Evolutionary conservation across 2,113 vertebrate genomes (phyloP).

Genomic region (Heterochromis multidens): DNA sequence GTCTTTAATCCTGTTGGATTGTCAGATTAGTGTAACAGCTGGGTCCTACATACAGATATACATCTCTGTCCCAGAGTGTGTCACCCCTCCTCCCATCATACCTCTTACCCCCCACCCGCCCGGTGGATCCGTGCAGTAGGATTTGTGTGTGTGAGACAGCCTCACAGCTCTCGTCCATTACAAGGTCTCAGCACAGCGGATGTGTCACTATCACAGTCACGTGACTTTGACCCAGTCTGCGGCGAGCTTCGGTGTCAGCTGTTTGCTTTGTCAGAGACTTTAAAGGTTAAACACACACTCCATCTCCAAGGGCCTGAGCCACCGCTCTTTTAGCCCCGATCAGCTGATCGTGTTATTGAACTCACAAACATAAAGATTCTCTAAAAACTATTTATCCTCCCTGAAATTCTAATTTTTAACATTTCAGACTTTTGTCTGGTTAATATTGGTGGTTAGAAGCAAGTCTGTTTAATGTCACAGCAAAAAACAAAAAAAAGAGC

Average conservation of each 20-base stretch:
- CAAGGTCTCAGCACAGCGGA: constrained; percentile 21
- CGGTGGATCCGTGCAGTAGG: neutral
- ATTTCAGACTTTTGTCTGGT: neutral
- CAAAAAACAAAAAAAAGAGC: neutral
- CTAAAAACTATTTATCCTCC: neutral
- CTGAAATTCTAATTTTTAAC: neutral
- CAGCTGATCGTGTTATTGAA: neutral
- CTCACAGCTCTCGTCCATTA: constrained; percentile 47
- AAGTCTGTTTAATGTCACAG: neutral
- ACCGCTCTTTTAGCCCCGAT: neutral
- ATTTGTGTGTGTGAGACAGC: neutral
- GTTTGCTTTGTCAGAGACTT: constrained; percentile 7
- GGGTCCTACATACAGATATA: constrained; percentile 62
- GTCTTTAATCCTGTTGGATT: constrained; percentile 68
- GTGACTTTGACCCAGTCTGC: constrained; percentile 21
- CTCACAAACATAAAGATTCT: neutral
- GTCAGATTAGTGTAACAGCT: constrained; percentile 74
- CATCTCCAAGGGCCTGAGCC: neutral
- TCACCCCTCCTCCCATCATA: constrained; percentile 23
- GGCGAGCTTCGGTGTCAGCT: constrained; percentile 15
- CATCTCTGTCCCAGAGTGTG: constrained; percentile 27
- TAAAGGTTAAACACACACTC: constrained; percentile 24
- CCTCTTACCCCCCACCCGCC: neutral
- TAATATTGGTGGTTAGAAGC: neutral
- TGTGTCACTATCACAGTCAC: constrained; percentile 48